These are phyloP conservation scores for Adelosebastes latens DNA, from an alignment of 2,797 vertebrate species.

Conservation along the genomic window DNA sequence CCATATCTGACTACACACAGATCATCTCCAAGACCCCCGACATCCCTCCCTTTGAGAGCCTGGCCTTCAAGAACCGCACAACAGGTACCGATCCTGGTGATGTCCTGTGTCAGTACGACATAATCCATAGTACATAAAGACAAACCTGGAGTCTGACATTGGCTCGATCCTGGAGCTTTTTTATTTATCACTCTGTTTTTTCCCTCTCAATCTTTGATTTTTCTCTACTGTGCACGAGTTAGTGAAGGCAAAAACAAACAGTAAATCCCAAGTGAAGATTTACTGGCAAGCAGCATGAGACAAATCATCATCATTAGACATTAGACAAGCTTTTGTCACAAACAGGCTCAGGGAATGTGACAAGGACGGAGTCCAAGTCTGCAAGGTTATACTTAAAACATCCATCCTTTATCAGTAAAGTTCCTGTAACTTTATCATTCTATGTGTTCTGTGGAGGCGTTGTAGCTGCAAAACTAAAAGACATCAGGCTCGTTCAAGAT, in stretches of 20 bases:
- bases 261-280: background rate
- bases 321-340: background rate
- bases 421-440: no score
- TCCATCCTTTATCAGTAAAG: no score
- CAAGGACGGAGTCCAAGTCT: no score
- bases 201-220: background rate
- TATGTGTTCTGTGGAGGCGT: no score
- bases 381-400: no score
- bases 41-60: conserved; percentile 83
- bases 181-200: background rate
- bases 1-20: conserved; percentile 88
- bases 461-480: no score
- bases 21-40: conserved; percentile 85
- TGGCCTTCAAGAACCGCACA: conserved; percentile 84
- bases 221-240: background rate
- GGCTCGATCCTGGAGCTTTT: background rate
- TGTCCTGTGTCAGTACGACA: background rate
- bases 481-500: no score
- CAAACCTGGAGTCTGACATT: background rate
- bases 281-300: background rate
- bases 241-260: background rate
- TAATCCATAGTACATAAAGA: background rate
- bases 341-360: background rate
- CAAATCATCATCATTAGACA: background rate
- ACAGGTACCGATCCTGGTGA: conserved; percentile 50